Evolutionary conservation across 1,140 invertebrate species (phyloP), one percentile per base, ranked within the genome.

Genomic region (Micrasema minimum): DNA sequence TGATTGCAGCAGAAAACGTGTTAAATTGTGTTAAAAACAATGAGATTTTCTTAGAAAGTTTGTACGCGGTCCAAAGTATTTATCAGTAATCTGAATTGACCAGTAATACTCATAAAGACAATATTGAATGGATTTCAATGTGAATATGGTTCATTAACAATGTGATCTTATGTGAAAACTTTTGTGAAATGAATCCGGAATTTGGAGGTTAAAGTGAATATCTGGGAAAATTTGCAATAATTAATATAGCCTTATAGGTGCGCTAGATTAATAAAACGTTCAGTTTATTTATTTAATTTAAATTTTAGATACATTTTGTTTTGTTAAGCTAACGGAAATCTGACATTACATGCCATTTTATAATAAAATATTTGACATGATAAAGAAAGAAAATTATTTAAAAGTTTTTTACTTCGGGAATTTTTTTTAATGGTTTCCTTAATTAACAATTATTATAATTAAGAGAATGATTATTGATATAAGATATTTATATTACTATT

Each of bases 171-270:
- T 66, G 43, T 50, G 62, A 48, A 66, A 31, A 31, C 26, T 31
- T 41, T 66, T 55, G 48, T 67, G 65, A 53, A 55, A 68, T 68
- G 43, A 41, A 68, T 74, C 72, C 72, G 72, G 72, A 74, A 71
- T 75, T 75, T 72, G 71, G 69, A 66, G 37, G 38, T 66, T 67
- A 64, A 69, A 53, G 57, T 68, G 68, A 75, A 75, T n/a, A n/a
- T 75, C 73, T 75, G 73, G 73, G 73, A 66, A 75, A 75, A 75
- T 75, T 75, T 75, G 73, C 73, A 75, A 75, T 75, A 75, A 71
- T 69, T 75, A 72, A 23, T 59, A 31, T 75, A 71, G 59, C 53
- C n/a, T 69, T 43, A 45, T 73, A 72, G 66, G 61, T 59, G 41
- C 57, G 68, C 72, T 74, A 74, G 68, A 66, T 43, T 55, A 37